phyloP scores from a whole-genome alignment of 2,888 invertebrate genomes.

The Lasius fuliginosus region DNA sequence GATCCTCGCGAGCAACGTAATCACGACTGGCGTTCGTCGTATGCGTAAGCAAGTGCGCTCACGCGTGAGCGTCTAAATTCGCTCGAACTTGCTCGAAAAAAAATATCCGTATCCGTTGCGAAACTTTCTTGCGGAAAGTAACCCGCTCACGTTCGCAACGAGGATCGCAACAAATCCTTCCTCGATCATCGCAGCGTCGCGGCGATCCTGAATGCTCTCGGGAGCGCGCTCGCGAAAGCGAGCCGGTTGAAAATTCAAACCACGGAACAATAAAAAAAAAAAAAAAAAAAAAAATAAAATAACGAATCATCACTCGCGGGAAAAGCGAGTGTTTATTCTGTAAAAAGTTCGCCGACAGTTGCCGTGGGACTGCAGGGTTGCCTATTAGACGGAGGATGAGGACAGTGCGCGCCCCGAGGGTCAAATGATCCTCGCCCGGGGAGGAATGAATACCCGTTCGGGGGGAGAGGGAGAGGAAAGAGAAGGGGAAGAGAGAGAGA shows the following conservation, averaged over 20 bases:
- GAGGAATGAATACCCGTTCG: conserved; percentile 59
- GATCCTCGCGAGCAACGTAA: not conserved
- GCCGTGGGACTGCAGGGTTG: conserved; percentile 19
- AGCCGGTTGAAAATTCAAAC: conserved; percentile 15
- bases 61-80: not conserved
- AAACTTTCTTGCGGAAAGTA: conserved; percentile 25
- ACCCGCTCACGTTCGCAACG: conserved; percentile 36
- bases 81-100: conserved; percentile 4
- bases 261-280: not conserved
- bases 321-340: conserved; percentile 52
- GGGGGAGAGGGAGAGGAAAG: conserved; percentile 46
- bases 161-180: conserved; percentile 18
- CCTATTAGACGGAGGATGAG: conserved; percentile 62
- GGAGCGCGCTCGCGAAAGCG: conserved; percentile 7
- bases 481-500: not conserved
- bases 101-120: not conserved
- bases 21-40: not conserved
- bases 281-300: not conserved
- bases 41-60: not conserved
- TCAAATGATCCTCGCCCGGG: conserved; percentile 35
- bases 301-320: conserved; percentile 55
- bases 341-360: conserved; percentile 54
- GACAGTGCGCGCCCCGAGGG: conserved; percentile 40
- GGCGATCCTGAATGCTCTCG: conserved; percentile 1
- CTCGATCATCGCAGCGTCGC: not conserved